These are phyloP conservation scores for Brassicogethes aeneus DNA, from an alignment of 2,888 invertebrate species.

Conservation along the genomic window DNA sequence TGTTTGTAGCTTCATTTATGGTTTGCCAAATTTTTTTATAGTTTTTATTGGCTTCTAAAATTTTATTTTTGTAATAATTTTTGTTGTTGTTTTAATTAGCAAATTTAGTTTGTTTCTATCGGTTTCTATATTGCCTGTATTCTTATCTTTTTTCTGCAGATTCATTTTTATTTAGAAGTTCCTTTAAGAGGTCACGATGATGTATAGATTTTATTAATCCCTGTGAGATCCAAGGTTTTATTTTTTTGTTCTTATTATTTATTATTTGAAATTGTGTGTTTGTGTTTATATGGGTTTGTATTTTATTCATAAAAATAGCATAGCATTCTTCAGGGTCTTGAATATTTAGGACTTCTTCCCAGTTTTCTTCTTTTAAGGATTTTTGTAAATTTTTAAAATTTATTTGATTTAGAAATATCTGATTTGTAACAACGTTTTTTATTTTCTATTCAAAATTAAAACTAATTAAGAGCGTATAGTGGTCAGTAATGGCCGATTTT, in stretches of 20 bases:
- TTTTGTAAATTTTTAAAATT: not conserved
- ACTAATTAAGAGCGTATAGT: not conserved
- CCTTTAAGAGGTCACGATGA: not conserved
- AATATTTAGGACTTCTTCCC: not conserved
- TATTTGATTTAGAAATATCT: too few species aligned
- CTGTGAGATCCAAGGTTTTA: not conserved
- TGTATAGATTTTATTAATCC: not conserved
- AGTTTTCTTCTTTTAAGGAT: not conserved
- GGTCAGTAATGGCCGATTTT: not conserved
- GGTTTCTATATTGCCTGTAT: not conserved
- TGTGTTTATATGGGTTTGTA: not conserved
- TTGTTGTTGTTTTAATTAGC: not conserved
- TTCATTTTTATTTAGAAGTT: not conserved
- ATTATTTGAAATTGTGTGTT: not conserved
- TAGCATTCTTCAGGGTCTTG: not conserved
- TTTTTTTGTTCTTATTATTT: not conserved
- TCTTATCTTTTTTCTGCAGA: not conserved
- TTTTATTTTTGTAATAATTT: not conserved
- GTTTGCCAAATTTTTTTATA: not conserved
- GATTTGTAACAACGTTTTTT: not conserved
- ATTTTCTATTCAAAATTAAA: not conserved
- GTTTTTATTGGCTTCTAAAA: not conserved
- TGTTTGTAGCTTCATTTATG: not conserved
- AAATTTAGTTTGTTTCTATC: not conserved
- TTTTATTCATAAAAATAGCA: not conserved